phyloP scores from a whole-genome alignment of 2,113 vertebrate genomes.

The Amblyopsis rosae region DNA sequence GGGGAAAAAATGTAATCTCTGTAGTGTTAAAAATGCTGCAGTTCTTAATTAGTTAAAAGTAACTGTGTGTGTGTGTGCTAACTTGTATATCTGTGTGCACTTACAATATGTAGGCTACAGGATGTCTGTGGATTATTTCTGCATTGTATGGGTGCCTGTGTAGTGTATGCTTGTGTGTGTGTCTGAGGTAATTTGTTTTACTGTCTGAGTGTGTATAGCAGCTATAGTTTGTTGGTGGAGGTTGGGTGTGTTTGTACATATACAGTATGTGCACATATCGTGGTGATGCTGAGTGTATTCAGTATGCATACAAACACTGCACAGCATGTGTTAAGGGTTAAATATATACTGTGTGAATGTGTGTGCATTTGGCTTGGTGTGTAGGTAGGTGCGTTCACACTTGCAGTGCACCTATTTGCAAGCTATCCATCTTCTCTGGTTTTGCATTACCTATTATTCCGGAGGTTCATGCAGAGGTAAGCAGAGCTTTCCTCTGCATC shows the following conservation, averaged over 20 bases:
- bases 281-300: too few species aligned
- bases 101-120: background rate
- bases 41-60: background rate
- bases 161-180: background rate
- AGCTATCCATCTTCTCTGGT: too few species aligned
- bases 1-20: background rate
- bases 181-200: background rate
- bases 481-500: constrained; percentile 31
- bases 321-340: too few species aligned
- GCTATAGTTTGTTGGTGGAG: too few species aligned
- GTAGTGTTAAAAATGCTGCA: too few species aligned
- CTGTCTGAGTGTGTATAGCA: background rate
- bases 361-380: too few species aligned
- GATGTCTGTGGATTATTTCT: background rate
- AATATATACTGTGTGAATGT: too few species aligned
- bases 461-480: constrained; percentile 35
- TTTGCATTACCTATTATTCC: background rate
- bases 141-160: background rate
- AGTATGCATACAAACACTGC: too few species aligned
- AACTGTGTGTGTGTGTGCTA: background rate
- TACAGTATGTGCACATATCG: too few species aligned
- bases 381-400: too few species aligned
- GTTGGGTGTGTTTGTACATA: too few species aligned
- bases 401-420: too few species aligned
- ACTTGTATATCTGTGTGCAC: constrained; percentile 19